A percentile compares a stretch with the other conserved stretches of the same genome.
These are phyloP conservation scores for Alectura lathami DNA, from an alignment of 2,113 vertebrate species.

Conservation along the genomic window DNA sequence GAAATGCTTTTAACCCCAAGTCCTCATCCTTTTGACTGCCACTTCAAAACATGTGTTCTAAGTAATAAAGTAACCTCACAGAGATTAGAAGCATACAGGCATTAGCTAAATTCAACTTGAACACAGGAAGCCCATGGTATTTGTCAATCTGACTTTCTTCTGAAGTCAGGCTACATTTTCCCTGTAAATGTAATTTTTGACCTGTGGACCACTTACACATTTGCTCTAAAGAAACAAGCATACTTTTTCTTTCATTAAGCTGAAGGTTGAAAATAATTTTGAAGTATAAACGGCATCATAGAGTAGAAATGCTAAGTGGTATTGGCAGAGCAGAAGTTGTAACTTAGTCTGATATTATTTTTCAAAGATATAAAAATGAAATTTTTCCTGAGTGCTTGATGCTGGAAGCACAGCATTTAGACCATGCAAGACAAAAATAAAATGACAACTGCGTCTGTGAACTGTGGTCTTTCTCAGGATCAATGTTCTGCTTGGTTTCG, in stretches of 20 bases:
- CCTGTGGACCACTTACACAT: background rate
- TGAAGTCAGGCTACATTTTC: background rate
- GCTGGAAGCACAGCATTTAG: background rate
- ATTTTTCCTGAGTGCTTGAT: background rate
- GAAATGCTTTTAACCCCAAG: conserved; percentile 45
- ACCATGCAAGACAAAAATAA: background rate
- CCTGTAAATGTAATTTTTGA: conserved; percentile 12
- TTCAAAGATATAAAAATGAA: background rate
- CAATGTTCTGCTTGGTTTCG: background rate
- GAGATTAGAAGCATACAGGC: background rate
- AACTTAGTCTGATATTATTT: background rate
- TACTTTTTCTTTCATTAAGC: background rate
- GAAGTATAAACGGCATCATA: background rate
- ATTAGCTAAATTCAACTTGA: conserved; percentile 42
- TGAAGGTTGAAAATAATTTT: conserved; percentile 39
- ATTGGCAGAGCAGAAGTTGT: background rate
- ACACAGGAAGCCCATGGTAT: background rate
- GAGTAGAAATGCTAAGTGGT: background rate
- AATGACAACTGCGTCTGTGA: background rate
- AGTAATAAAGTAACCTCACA: conserved; percentile 44
- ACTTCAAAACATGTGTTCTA: conserved; percentile 59
- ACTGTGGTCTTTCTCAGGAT: background rate
- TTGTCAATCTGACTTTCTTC: conserved; percentile 3
- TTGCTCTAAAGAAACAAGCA: conserved; percentile 3
- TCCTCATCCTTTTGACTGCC: conserved; percentile 37